Evolutionary conservation across 1,140 invertebrate species (phyloP), one percentile per base, ranked within the genome.

Genomic region (Solenopsis fugax): DNA sequence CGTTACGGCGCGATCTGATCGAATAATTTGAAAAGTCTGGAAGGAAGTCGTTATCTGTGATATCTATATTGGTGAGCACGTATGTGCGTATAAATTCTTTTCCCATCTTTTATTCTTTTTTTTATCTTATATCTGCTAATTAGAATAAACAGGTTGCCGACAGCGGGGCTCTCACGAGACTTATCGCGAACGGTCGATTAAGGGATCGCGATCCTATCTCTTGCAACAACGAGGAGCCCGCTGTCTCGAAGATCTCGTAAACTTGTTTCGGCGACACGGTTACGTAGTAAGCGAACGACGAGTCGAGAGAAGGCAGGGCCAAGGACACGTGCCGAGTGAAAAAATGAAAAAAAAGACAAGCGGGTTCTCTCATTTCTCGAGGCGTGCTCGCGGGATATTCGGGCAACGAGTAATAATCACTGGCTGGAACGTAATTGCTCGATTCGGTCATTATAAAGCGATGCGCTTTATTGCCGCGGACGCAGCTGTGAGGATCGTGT

Each of bases 61-160:
- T 50, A 71, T 82, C 52, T 13, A 24, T 48, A 37, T 12, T 37
- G 13, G 52, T 56, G 29, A 71, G 18, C 18, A n/a, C 24, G 29
- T 52, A 48, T 41, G 54, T 45, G 18, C 37, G 12, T 18, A 37
- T 41, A 56, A n/a, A 67, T 67, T 69, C 73, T 67, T 12, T 12
- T 34, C 37, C 10, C 54, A 9, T 13, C 18, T 67, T 37, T 6
- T 37, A 13, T 45, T 58, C 24, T 60, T 76, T 45, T 73, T 34
- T 76, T 45, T 16, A 50, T 37, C 80, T 54, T 62, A 72, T 69
- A 76, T 81, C 78, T 62, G 69, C 67, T 89, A 90, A 90, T 90
- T 90, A 90, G 89, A 90, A 88, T 89, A 89, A 90, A 89, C 89
- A 88, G 86, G 86, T 89, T 88, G 80, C 88, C 88, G 86, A 90